Base-by-base conservation (phyloP, 1,140 invertebrate genomes). In the Sipha flava region DNA sequence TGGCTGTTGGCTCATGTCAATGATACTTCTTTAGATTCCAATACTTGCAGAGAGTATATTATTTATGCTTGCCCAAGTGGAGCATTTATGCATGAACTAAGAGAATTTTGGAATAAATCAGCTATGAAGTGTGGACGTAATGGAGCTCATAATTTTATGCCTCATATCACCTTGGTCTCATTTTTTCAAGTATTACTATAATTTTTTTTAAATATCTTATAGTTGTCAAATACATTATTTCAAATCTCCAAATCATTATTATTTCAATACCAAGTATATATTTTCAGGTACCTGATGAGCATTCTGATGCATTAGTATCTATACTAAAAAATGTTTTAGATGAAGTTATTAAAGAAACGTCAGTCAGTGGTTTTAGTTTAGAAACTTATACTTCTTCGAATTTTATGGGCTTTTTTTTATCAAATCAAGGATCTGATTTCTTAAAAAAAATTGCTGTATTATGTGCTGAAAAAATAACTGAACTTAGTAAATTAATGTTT, bases 1-100 rank as follows among this genome's bases (percentile, higher is more conserved):
- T 96, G 94, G 95, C 86, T 97, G 1, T 84, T 96, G 70, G 93
- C 94, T 14, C 95, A 96, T 85, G 92, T 95, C 0, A 91, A 93
- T 85, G 94, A 97, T 86, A 88, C 91, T 3, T 89, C 88, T 9
- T 85, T 96, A 34, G 93, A 96, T 86, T 88, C 90, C 37, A 89
- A 89, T 66, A 87, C 88, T 10, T 91, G 92, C 4, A 86, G 94
- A 82, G 93, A 96, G 84, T 96, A 95, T 84, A 91, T 94, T 68
- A 86, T 96, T 10, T 95, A 96, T 85, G 90, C 92, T 16, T 95
- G 93, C 84, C 95, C 95, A 5, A 91, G 90, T 3, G 94, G 94
- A 7, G 85, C 87, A 0, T 88, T 94, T 66, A 86, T 90, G 23
- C 88, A 91, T 59, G 90, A 92, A 82, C 85, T 96, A 14, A 88